Evolutionary conservation across 2,888 invertebrate species (phyloP), one percentile per base, ranked within the genome.

Genomic region (Lagria hirta): DNA sequence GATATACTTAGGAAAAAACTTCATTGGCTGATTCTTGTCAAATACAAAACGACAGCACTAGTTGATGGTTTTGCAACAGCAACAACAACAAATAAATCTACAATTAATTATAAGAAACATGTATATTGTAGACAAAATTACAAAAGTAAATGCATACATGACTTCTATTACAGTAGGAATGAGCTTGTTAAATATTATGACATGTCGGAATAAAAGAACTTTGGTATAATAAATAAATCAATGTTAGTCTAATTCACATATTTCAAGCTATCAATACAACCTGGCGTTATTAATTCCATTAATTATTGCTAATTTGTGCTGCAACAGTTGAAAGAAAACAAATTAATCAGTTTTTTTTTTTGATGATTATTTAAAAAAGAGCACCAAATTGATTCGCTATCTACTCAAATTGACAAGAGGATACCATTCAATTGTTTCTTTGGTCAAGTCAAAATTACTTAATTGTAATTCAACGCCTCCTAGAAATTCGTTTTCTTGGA

Each of bases 401-500:
- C 69, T 67, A 45, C 64, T 67, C 42, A 64, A 47, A 51, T 71
- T 72, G 16, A 62, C 61, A 42, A 94, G 72, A 1, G 87, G 83
- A 71, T 91, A 92, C 93, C 96, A 97, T 52, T 87, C 86, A 1
- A 85, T 81, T 1, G 84, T 84, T 71, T 95, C 93, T 53, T 81
- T 80, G 2, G 81, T 78, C 48, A 94, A 74, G 61, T 89, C 84
- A 49, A 90, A 71, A 20, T 84, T 78, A 44, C 76, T 75, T 7
- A 97, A 75, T 1, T 84, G 83, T 55, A 96, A 79, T 54, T 87
- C 83, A 41, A 91, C 86, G n/a, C 94, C 94, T 14, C 97, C 97
- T 5, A 96, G 76, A 68, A 95, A 90, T 72, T 92, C 90, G 72
- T 96, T 96, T 70, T 95, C 95, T 68, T 94, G 94, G 23, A 96